Conservation (phyloP, 2,797 vertebrate species). For the Lemur catta region DNA sequence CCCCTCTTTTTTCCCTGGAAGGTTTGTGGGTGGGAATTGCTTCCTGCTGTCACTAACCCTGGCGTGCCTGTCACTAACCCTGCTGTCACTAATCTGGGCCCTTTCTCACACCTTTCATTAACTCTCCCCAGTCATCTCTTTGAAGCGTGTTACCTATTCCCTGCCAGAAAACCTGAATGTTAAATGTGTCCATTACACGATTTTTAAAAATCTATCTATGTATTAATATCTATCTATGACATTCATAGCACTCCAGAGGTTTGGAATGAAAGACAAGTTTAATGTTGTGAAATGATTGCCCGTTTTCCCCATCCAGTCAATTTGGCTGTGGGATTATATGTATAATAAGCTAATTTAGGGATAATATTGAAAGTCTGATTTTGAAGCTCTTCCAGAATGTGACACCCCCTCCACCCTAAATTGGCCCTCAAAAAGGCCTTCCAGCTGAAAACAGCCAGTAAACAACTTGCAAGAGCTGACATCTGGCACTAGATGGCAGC, state of each 20-base stretch:
- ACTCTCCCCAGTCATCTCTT: background rate
- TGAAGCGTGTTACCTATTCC: background rate
- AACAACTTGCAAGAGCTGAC: conserved; percentile 29
- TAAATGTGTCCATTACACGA: background rate
- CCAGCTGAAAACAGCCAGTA: background rate
- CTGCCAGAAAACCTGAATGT: background rate
- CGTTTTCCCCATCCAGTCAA: background rate
- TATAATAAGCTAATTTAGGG: background rate
- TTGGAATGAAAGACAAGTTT: background rate
- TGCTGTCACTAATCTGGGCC: background rate
- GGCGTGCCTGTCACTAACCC: too few relatives aligned
- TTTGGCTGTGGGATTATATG: background rate
- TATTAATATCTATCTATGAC: background rate
- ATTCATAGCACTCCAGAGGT: background rate
- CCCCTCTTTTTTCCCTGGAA: background rate
- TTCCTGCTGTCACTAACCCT: background rate
- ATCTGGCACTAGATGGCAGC: conserved; percentile 51
- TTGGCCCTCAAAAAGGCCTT: background rate
- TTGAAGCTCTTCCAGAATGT: background rate
- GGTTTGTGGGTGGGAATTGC: background rate
- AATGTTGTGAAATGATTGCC: background rate
- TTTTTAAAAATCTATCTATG: background rate
- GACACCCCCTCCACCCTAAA: background rate
- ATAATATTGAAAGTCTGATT: background rate
- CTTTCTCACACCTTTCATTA: background rate